Conservation (phyloP, 2,113 vertebrate species). For the Phaetusa simplex region DNA sequence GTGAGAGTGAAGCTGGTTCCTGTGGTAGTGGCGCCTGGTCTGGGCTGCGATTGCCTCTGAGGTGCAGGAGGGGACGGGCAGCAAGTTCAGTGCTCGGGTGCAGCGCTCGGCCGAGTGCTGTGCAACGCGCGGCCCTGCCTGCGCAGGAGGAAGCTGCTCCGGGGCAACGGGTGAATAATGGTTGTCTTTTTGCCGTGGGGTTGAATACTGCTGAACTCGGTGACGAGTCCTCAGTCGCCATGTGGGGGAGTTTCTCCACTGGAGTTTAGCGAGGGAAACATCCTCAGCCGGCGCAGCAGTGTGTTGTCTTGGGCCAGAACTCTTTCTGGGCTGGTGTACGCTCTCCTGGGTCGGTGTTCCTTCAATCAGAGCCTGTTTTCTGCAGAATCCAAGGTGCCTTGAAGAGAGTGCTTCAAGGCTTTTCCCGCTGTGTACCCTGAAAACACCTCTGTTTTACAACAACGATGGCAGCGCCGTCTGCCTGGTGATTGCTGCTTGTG, state of each 20-base stretch:
- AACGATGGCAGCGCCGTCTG: fast-evolving
- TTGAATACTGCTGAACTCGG: fast-evolving
- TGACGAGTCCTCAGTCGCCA: not conserved
- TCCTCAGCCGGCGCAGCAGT: not conserved
- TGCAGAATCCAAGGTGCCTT: not conserved
- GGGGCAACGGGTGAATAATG: too few species aligned
- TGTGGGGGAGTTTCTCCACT: not conserved
- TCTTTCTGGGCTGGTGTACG: fast-evolving
- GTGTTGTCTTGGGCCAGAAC: not conserved
- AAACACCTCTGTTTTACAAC: not conserved
- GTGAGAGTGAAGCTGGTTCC: not conserved
- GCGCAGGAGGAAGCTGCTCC: not conserved
- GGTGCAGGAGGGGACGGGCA: not conserved
- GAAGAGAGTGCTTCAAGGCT: not conserved
- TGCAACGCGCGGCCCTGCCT: fast-evolving
- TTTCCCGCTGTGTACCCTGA: too few species aligned
- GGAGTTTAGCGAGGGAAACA: fast-evolving
- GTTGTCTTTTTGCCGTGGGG: fast-evolving
- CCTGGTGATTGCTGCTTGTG: not conserved
- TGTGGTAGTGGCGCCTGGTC: fast-evolving
- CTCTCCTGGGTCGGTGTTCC: too few species aligned
- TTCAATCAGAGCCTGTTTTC: not conserved
- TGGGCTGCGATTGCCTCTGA: not conserved
- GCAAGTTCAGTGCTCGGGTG: not conserved
- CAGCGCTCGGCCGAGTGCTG: fast-evolving